These are phyloP conservation scores for Solenopsis invicta DNA, from an alignment of 1,140 invertebrate genomes.

Conservation along the genomic window DNA sequence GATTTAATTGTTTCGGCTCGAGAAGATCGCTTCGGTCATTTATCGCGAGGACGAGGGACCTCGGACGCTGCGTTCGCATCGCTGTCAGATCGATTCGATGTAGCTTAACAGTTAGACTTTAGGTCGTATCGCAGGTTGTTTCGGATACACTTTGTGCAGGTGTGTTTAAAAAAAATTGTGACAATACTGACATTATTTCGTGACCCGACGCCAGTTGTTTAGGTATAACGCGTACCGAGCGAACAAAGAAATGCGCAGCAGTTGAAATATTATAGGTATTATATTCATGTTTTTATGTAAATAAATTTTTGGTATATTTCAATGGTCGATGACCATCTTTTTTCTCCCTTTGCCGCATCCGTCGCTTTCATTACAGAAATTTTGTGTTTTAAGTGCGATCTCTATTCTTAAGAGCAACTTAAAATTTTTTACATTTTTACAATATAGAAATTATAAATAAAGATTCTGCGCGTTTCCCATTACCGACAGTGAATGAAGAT, in stretches of 20 bases:
- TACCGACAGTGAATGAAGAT: background rate
- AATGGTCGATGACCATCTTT: slow-evolving; percentile 61
- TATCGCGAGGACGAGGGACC: slow-evolving; percentile 44
- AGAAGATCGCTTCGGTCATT: slow-evolving; percentile 45
- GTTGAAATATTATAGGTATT: slow-evolving; percentile 84
- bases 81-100: slow-evolving; percentile 61
- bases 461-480: background rate
- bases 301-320: slow-evolving; percentile 86
- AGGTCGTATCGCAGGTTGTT: slow-evolving; percentile 71
- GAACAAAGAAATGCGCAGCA: slow-evolving; percentile 78
- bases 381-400: background rate
- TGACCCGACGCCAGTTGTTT: slow-evolving; percentile 74
- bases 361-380: background rate
- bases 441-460: slow-evolving; percentile 3
- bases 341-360: background rate
- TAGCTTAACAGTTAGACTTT: slow-evolving; percentile 73
- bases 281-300: slow-evolving; percentile 86
- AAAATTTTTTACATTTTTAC: background rate
- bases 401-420: background rate
- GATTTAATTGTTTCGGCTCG: slow-evolving; percentile 22
- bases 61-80: slow-evolving; percentile 54
- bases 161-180: slow-evolving; percentile 77
- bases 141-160: slow-evolving; percentile 63
- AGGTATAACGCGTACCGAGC: slow-evolving; percentile 67
- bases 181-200: slow-evolving; percentile 78